Evolutionary conservation across 2,113 vertebrate genomes (phyloP).

Genomic region (Datnioides undecimradiatus): DNA sequence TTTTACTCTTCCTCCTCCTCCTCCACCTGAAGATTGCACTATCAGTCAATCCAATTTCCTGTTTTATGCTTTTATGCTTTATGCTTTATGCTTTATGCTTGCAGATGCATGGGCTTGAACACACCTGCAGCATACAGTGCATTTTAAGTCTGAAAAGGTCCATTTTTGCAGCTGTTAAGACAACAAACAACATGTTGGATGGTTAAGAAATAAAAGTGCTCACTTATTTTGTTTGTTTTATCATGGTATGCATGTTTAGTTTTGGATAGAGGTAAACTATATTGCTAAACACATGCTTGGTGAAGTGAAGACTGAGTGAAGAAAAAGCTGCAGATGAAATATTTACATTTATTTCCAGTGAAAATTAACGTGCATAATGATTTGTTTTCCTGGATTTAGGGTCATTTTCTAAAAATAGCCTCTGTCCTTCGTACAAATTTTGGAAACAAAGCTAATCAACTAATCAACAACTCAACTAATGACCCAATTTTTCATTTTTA

Average conservation of each 20-base stretch:
- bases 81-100: constrained; percentile 51
- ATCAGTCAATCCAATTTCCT: constrained; percentile 74
- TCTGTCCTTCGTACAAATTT: not conserved
- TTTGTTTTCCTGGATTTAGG: not conserved
- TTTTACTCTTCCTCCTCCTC: constrained; percentile 61
- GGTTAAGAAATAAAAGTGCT: not conserved
- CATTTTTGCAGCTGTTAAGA: constrained; percentile 3
- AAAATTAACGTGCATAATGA: not conserved
- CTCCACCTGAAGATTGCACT: constrained; percentile 70
- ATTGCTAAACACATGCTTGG: not conserved
- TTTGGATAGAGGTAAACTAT: not conserved
- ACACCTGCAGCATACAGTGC: not conserved
- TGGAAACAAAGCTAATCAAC: not conserved
- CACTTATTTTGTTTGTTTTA: not conserved
- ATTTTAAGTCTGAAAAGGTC: not conserved
- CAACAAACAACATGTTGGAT: not conserved
- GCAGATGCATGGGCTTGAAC: constrained; percentile 23
- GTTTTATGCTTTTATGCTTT: too few species aligned
- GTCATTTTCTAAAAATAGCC: not conserved
- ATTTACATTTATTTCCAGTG: not conserved
- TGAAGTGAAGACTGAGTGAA: too few species aligned
- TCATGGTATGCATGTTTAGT: not conserved
- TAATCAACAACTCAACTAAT: not conserved
- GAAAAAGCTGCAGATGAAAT: not conserved
- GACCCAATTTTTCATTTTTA: not conserved